These are phyloP conservation scores for Catharus fuscescens DNA, from an alignment of 2,113 vertebrate species.

Conservation along the genomic window DNA sequence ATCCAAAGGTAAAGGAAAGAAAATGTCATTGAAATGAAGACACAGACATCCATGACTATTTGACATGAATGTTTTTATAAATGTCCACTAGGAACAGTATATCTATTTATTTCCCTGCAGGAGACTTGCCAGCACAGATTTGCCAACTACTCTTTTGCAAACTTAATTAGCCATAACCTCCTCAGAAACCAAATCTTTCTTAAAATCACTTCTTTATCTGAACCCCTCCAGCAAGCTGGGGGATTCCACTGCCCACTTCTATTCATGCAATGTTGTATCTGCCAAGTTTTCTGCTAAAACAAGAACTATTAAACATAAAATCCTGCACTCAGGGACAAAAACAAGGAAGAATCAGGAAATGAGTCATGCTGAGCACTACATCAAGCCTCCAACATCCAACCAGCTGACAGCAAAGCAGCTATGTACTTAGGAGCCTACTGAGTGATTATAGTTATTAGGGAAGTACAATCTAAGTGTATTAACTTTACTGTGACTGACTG, in stretches of 20 bases:
- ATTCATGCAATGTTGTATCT: background rate
- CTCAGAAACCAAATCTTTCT: background rate
- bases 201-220: background rate
- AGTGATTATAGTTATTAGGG: conserved; percentile 45
- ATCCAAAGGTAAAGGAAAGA: background rate
- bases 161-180: background rate
- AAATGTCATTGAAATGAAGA: background rate
- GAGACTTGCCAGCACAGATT: background rate
- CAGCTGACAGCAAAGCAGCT: conserved; percentile 8
- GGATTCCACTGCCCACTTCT: background rate
- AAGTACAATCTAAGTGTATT: background rate
- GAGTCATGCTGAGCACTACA: conserved; percentile 16
- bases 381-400: background rate
- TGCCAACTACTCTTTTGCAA: background rate
- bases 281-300: background rate
- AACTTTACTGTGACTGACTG: conserved; percentile 11
- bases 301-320: background rate
- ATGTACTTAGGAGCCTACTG: background rate
- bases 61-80: background rate
- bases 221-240: background rate
- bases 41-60: background rate
- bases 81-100: background rate
- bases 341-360: conserved; percentile 26
- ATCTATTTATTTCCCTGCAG: background rate
- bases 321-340: background rate